phyloP scores from a whole-genome alignment of 1,140 invertebrate species.

The Hormaphis cornu region DNA sequence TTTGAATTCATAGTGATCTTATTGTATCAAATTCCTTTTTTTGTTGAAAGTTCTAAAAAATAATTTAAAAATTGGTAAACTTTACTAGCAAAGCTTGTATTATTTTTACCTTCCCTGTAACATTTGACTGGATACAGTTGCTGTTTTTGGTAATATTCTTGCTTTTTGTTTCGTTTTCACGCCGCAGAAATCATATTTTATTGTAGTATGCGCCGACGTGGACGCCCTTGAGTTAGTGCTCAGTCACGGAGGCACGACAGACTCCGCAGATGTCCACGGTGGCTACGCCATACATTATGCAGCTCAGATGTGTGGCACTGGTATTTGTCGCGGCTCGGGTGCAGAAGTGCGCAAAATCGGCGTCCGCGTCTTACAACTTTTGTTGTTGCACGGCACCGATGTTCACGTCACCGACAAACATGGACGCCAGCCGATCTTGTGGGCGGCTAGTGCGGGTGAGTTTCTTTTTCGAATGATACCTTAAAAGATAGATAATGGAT shows the following conservation, averaged over 20 bases:
- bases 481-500: too few species aligned
- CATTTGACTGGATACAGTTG: too few species aligned
- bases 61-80: too few species aligned
- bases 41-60: too few species aligned
- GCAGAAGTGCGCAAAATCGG: conserved; percentile 70
- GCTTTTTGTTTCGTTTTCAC: background rate
- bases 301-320: conserved; percentile 82
- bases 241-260: conserved; percentile 69
- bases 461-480: background rate
- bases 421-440: conserved; percentile 82
- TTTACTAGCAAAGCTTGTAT: too few species aligned
- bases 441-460: conserved; percentile 88
- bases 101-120: too few species aligned
- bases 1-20: too few species aligned
- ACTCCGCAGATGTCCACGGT: conserved; percentile 82
- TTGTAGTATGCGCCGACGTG: conserved; percentile 76
- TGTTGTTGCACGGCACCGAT: conserved; percentile 67
- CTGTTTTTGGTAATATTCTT: too few species aligned
- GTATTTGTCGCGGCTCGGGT: conserved; percentile 70
- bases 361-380: conserved; percentile 70
- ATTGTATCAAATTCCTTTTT: too few species aligned
- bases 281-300: conserved; percentile 95
- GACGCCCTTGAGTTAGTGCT: conserved; percentile 77
- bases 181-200: background rate
- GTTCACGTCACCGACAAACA: conserved; percentile 83